Percentiles rank a stretch among this genome's conserved stretches.
Conservation (phyloP, 2,888 invertebrate species). For the Argyresthia goedartella region DNA sequence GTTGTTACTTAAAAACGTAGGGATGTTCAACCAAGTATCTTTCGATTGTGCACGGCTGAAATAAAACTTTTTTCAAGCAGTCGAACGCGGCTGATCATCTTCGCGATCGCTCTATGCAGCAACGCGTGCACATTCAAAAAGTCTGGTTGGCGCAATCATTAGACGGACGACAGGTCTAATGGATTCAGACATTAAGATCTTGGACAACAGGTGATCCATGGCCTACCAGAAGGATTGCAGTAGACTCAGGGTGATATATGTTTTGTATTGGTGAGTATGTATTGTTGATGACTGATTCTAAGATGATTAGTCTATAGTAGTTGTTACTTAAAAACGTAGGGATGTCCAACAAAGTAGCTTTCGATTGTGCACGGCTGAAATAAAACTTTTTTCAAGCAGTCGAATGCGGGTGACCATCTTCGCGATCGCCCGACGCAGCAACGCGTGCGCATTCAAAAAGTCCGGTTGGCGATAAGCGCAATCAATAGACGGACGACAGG, state of each 20-base stretch:
- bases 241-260: too few relatives aligned
- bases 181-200: neutral
- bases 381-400: neutral
- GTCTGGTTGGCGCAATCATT: slow-evolving; percentile 14
- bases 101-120: neutral
- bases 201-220: too few relatives aligned
- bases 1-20: too few relatives aligned
- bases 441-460: slow-evolving; percentile 1
- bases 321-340: too few relatives aligned
- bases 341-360: too few relatives aligned
- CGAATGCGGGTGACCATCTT: neutral
- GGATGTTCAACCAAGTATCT: too few relatives aligned
- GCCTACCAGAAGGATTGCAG: too few relatives aligned
- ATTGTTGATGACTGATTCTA: too few relatives aligned
- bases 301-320: too few relatives aligned
- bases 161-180: slow-evolving; percentile 8
- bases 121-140: neutral
- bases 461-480: slow-evolving; percentile 13
- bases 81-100: neutral
- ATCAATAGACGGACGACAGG: slow-evolving; percentile 12
- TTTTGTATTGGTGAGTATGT: too few relatives aligned
- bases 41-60: too few relatives aligned
- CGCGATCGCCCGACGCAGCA: neutral
- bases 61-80: neutral
- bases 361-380: too few relatives aligned